These are phyloP conservation scores for Atrichornis clamosus DNA, from an alignment of 2,113 vertebrate genomes.

Conservation along the genomic window DNA sequence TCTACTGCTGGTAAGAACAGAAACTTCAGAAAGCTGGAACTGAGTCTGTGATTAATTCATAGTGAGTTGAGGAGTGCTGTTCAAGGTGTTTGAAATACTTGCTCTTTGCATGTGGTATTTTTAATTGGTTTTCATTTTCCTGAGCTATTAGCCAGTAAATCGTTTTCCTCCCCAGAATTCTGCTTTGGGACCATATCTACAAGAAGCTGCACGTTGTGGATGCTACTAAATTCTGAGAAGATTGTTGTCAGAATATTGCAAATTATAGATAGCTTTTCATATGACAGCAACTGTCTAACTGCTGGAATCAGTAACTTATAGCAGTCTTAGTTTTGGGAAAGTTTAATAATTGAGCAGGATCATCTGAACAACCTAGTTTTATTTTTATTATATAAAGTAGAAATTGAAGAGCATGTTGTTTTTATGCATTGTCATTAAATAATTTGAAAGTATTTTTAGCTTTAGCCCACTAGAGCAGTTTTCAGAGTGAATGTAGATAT, in stretches of 20 bases:
- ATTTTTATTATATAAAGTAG: background rate
- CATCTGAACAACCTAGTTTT: background rate
- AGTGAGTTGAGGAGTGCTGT: background rate
- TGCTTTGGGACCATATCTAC: background rate
- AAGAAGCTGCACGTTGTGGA: background rate
- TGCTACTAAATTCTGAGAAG: background rate
- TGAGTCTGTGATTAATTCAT: background rate
- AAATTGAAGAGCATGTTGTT: background rate
- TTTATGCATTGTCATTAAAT: background rate
- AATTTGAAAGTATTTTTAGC: background rate
- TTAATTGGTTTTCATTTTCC: background rate
- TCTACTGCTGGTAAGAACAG: background rate
- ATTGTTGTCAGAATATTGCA: background rate
- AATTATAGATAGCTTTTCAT: background rate
- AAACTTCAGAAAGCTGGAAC: background rate
- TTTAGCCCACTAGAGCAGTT: background rate
- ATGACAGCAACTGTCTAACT: background rate
- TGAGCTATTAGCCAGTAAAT: background rate
- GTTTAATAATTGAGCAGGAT: background rate
- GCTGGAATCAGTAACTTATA: background rate
- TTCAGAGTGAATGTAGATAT: background rate
- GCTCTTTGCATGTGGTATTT: background rate
- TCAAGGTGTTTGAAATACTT: background rate
- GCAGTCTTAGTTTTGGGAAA: background rate
- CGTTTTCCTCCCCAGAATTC: background rate